Base-by-base conservation (phyloP, 1,140 invertebrate genomes). In the Zeugodacus cucurbitae region DNA sequence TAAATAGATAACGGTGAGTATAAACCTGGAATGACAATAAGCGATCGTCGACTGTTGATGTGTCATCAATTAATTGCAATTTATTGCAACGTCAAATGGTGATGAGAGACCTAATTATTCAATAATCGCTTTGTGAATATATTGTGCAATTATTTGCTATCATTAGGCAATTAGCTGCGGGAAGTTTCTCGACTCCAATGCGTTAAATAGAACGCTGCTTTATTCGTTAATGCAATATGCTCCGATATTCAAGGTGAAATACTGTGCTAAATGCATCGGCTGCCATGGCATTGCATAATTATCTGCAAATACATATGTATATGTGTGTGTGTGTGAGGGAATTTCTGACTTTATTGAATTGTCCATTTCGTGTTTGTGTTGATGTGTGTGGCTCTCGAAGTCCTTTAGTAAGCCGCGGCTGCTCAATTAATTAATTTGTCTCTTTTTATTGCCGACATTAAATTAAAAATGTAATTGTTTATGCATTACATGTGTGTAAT, bases 351-450 rank as follows among this genome's bases (percentile, higher is more conserved):
- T 54, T 10, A 54, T 54, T 54, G 20, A 54, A 54, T 54, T 54
- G 11, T 54, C 2, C 48, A 20, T 17, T 54, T 54, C 5, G 11
- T 54, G 48, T 17, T 17, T 11, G 11, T 17, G 48, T 5, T 20
- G 14, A 20, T 4, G 48, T 20, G 20, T 54, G 48, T 54, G 17
- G 48, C 14, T 54, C n/a, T 17, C 48, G 14, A 17, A 22, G 67
- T 37, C 6, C 14, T 6, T 41, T 34, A 74, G 10, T 41, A 74
- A 70, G 32, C 67, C 8, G 8, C 37, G 41, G 37, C 41, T 8
- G 20, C 34, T 37, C 74, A 82, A 82, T 82, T 82, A 82, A 82
- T 82, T 82, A 82, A 82, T 48, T 82, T 82, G 41, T 82, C 74
- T 82, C 41, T 5, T 82, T 82, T 82, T 41, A 82, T 54, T 82